These are phyloP conservation scores for Micropoecilia bifurca DNA, from an alignment of 2,797 vertebrate genomes.

Conservation along the genomic window DNA sequence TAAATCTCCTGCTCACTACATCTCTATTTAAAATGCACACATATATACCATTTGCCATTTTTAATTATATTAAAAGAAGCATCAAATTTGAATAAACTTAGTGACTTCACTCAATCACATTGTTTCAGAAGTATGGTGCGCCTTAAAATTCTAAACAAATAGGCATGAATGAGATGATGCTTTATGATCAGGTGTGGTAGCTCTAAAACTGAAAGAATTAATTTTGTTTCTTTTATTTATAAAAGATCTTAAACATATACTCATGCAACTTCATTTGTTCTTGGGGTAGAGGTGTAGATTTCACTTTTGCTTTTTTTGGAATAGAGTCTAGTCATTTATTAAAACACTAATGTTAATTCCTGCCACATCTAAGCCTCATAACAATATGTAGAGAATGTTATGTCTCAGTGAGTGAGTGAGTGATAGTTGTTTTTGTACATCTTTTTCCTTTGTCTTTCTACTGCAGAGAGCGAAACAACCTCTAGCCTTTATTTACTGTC, in stretches of 20 bases:
- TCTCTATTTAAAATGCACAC: background rate
- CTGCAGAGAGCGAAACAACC: constrained; percentile 42
- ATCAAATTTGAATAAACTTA: background rate
- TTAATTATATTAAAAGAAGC: background rate
- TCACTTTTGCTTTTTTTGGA: background rate
- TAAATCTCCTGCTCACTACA: background rate
- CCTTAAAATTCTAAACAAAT: background rate
- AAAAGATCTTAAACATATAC: background rate
- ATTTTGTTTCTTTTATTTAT: background rate
- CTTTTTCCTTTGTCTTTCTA: constrained; percentile 13
- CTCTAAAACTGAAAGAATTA: background rate
- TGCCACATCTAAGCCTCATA: background rate
- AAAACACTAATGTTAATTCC: background rate
- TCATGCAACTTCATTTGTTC: background rate
- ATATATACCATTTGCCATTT: background rate
- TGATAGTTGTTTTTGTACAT: constrained; percentile 7
- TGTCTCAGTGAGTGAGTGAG: background rate
- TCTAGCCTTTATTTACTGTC: constrained; percentile 9
- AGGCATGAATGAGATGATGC: background rate
- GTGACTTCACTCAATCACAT: background rate
- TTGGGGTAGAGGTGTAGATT: background rate
- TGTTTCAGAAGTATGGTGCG: background rate
- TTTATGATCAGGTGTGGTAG: background rate
- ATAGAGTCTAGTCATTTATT: background rate
- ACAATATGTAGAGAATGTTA: background rate